Conservation (phyloP, 35 echinoderm and acorn worm species). For the Acanthaster planci region DNA sequence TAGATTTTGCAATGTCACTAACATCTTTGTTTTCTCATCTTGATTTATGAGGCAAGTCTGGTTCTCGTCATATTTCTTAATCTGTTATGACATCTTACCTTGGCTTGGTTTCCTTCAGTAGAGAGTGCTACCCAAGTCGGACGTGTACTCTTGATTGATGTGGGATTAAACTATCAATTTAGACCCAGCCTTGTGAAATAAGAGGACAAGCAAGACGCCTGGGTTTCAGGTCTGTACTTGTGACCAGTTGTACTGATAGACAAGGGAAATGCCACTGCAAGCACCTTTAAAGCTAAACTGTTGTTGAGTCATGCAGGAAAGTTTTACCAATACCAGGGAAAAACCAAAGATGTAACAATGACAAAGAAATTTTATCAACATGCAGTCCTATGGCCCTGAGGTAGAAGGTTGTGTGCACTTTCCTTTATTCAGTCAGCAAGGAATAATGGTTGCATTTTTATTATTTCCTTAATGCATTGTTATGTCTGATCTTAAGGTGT, state of each 20-base stretch:
- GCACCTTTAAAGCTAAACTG: not conserved
- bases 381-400: too few species aligned
- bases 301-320: not conserved
- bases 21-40: not conserved
- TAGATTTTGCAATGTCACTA: not conserved
- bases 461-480: too few species aligned
- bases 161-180: not conserved
- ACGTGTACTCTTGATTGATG: not conserved
- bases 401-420: constrained; percentile 1
- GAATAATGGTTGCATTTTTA: not conserved
- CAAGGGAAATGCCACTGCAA: not conserved
- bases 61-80: not conserved
- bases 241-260: not conserved
- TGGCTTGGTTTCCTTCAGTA: not conserved
- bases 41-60: not conserved
- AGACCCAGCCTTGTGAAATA: not conserved
- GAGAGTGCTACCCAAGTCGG: not conserved
- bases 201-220: not conserved
- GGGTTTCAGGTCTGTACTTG: not conserved
- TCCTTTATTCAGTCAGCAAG: not conserved
- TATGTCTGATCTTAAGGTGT: too few species aligned
- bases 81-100: not conserved
- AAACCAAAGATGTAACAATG: not conserved
- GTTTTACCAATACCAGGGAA: not conserved
- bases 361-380: not conserved